Base-by-base conservation (phyloP, 1,140 invertebrate genomes). In the Drosophila biarmipes region DNA sequence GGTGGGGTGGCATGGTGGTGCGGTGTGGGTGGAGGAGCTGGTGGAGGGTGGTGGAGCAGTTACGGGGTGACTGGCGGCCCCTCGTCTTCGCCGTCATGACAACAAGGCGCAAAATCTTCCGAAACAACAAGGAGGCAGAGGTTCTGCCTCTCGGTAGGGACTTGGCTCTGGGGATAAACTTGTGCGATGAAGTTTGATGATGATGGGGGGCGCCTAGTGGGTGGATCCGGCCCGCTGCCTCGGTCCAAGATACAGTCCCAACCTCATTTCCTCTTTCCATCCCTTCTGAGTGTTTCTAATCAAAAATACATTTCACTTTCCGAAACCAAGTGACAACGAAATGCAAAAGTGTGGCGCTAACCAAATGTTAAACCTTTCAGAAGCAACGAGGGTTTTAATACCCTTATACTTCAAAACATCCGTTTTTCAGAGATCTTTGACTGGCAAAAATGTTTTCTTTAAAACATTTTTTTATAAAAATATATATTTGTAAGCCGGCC, bases 231-330 rank as follows among this genome's bases (percentile, higher is more conserved):
- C 24, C 37, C 62, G 11, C 24, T 15, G 24, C 15, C 4, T 6
- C 7, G 37, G 42, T 35, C 61, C 56, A 17, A 17, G 19, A 49
- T 29, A 31, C n/a, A n/a, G 46, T 12, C 8, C 19, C 11, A 45
- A 12, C 15, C n/a, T 8, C 21, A 24, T 8, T 29, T 10, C 7
- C n/a, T 40, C n/a, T 21, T 14, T 7, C 6, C 7, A 10, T 31
- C 10, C 14, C 2, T 17, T 17, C 14, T n/a, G 24, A 7, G 75
- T 59, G 57, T 67, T 87, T 29, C 66, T 67, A 82, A 82, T 82
- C 78, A 89, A 85, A 85, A 85, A 79, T 73, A 82, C 72, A 85
- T 85, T 85, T 85, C 48, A 37, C 62, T 54, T 78, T 72, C 56
- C 49, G 45, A 63, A 42, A 34, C 15, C 38, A 14, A 52, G 57